Evolutionary conservation across 2,888 invertebrate genomes (phyloP).

Genomic region (Chymomyza caudatula): DNA sequence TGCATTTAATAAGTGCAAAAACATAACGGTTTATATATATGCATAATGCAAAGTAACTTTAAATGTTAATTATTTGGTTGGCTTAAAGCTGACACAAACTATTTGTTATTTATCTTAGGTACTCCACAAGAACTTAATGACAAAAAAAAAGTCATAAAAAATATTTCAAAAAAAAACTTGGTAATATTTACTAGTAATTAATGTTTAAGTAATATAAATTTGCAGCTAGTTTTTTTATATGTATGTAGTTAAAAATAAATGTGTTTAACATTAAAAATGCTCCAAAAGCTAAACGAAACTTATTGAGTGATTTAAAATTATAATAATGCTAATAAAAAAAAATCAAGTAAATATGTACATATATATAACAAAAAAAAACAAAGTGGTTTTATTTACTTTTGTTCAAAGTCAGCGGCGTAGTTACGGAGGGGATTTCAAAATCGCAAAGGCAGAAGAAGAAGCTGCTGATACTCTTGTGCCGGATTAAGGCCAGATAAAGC

Average conservation of each 20-base stretch:
- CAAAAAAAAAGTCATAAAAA: neutral
- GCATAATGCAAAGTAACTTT: neutral
- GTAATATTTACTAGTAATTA: neutral
- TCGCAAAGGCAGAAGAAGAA: too few relatives aligned
- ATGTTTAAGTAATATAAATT: constrained; percentile 3
- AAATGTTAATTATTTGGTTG: neutral
- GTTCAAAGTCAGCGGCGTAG: neutral
- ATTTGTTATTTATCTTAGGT: neutral
- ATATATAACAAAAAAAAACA: neutral
- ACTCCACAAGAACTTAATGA: neutral
- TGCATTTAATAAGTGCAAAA: constrained; percentile 16
- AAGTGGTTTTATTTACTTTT: neutral
- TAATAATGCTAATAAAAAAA: neutral
- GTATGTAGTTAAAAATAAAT: neutral
- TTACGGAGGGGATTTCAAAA: too few relatives aligned
- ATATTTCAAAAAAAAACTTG: neutral
- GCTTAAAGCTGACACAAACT: neutral
- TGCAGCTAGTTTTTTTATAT: neutral
- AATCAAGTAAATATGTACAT: neutral
- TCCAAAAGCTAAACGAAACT: neutral
- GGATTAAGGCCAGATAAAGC: too few relatives aligned
- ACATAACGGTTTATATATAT: neutral
- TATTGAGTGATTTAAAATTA: neutral
- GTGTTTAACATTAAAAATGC: neutral
- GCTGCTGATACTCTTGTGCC: too few relatives aligned